These are phyloP conservation scores for Gymnocephalus cernua DNA, from an alignment of 2,113 vertebrate genomes.

Conservation along the genomic window DNA sequence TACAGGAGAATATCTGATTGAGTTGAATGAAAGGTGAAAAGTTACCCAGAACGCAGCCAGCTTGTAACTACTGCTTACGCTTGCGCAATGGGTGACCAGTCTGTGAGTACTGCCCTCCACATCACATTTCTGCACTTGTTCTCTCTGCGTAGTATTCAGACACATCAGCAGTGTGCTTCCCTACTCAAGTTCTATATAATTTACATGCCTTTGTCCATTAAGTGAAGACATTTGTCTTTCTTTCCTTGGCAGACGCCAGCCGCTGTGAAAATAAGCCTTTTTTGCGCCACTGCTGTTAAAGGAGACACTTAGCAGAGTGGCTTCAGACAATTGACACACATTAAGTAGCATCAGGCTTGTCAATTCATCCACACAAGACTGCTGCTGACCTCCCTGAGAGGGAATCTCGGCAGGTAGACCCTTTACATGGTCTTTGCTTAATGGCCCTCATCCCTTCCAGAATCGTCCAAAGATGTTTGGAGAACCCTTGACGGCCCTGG, in stretches of 20 bases:
- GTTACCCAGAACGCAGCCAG: conserved; percentile 12
- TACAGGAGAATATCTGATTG: background rate
- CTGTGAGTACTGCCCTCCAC: conserved; percentile 6
- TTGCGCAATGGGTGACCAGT: conserved; percentile 9
- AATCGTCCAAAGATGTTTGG: conserved; percentile 53
- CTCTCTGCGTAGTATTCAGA: conserved; percentile 8
- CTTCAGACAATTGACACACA: conserved; percentile 58
- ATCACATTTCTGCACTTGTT: conserved; percentile 22
- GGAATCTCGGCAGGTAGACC: conserved; percentile 53
- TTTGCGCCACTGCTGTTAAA: conserved; percentile 50
- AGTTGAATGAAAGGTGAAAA: conserved; percentile 18
- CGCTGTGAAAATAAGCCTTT: conserved; percentile 37
- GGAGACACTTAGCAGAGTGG: conserved; percentile 58
- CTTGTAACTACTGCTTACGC: background rate
- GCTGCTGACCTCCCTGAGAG: conserved; percentile 56
- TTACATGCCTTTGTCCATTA: conserved; percentile 49
- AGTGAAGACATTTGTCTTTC: conserved; percentile 39
- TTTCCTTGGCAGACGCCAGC: conserved; percentile 28
- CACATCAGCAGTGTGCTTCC: conserved; percentile 14
- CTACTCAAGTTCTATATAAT: conserved; percentile 39
- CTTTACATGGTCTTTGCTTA: conserved; percentile 53
- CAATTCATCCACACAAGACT: conserved; percentile 53
- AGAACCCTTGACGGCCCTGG: conserved; percentile 73
- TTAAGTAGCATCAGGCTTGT: conserved; percentile 58
- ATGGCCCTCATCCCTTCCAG: conserved; percentile 67